phyloP scores from a whole-genome alignment of 2,113 vertebrate genomes.

The Romanogobio albipinnatus region DNA sequence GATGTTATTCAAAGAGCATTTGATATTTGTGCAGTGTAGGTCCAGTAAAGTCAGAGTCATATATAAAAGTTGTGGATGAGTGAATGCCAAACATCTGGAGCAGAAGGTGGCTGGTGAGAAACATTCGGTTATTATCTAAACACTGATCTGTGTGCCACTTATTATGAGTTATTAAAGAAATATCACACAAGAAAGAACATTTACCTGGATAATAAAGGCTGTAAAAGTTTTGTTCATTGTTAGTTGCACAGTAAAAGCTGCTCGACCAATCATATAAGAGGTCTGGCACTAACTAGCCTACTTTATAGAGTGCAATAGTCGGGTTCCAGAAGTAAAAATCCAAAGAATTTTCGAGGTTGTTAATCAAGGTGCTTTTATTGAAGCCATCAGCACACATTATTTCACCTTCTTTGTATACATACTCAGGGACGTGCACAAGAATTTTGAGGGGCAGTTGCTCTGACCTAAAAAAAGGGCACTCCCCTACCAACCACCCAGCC shows the following conservation, averaged over 20 bases:
- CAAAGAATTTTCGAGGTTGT: background rate
- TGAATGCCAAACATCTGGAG: slow-evolving; percentile 32
- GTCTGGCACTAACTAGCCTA: background rate
- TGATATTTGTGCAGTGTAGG: slow-evolving; percentile 32
- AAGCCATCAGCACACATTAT: background rate
- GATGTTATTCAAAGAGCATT: background rate
- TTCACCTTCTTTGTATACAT: background rate
- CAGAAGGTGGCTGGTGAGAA: background rate
- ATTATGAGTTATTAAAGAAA: slow-evolving; percentile 4
- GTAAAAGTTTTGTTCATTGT: background rate
- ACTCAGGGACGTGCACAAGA: too few species aligned
- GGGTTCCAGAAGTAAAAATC: background rate
- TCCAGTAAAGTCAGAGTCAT: slow-evolving; percentile 5
- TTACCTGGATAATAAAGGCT: background rate
- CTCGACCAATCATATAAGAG: background rate
- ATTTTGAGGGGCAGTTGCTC: too few species aligned
- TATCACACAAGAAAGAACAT: background rate
- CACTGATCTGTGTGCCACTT: background rate
- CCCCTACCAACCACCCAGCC: too few species aligned
- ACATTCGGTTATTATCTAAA: background rate
- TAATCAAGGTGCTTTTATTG: background rate
- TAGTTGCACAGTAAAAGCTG: background rate
- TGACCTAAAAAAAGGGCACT: too few species aligned
- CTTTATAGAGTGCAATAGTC: background rate
- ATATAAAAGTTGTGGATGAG: slow-evolving; percentile 15